These are phyloP conservation scores for Brachionus calyciflorus DNA, from an alignment of 1,140 invertebrate species.

Conservation along the genomic window DNA sequence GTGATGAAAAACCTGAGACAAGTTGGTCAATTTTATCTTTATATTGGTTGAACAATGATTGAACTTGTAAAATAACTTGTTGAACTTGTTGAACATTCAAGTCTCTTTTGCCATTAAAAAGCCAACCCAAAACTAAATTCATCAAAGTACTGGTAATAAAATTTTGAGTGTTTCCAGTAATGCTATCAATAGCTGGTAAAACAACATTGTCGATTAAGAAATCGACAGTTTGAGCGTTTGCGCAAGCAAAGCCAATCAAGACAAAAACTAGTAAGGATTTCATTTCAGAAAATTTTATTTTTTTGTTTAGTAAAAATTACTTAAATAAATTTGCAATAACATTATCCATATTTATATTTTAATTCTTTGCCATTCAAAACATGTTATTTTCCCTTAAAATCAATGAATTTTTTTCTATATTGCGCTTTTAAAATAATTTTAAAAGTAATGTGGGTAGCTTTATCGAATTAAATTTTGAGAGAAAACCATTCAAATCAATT, in stretches of 20 bases:
- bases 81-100: neutral
- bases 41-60: neutral
- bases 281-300: slow-evolving; percentile 23
- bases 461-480: too few species aligned
- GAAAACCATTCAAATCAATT: too few species aligned
- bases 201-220: slow-evolving; percentile 34
- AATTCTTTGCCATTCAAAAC: too few species aligned
- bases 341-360: slow-evolving; percentile 1
- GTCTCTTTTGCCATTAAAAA: slow-evolving; percentile 22
- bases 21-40: slow-evolving; percentile 38
- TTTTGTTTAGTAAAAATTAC: neutral
- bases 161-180: neutral
- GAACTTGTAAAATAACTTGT: slow-evolving; percentile 13
- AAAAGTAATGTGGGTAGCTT: too few species aligned
- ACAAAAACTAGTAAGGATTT: slow-evolving; percentile 1
- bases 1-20: neutral
- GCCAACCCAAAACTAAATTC: neutral
- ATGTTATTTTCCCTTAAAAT: too few species aligned
- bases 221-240: slow-evolving; percentile 22
- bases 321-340: too few species aligned
- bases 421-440: too few species aligned
- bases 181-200: neutral
- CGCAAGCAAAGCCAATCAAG: slow-evolving; percentile 16
- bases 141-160: neutral
- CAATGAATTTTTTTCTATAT: too few species aligned